These are phyloP conservation scores for Dufourea novaeangliae DNA, from an alignment of 1,140 invertebrate genomes.

Conservation along the genomic window DNA sequence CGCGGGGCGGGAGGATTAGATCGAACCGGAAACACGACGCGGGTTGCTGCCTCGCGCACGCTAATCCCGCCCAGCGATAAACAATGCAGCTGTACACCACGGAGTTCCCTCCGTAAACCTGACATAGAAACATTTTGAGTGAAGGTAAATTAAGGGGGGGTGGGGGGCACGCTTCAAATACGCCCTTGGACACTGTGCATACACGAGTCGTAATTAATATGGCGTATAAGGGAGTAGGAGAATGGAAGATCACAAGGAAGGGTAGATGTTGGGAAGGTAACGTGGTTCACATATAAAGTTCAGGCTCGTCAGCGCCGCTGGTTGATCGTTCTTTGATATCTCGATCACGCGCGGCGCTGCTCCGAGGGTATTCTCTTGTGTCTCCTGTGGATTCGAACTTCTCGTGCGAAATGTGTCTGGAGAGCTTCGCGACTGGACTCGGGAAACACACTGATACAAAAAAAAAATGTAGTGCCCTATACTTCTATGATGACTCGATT, in stretches of 20 bases:
- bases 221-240: conserved; percentile 3
- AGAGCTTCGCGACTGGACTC: background rate
- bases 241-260: conserved; percentile 18
- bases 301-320: background rate
- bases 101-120: conserved; percentile 53
- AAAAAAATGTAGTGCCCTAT: no score
- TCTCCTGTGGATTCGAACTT: background rate
- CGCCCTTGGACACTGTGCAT: conserved; percentile 42
- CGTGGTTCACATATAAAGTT: conserved; percentile 18
- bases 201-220: conserved; percentile 63
- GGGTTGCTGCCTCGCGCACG: conserved; percentile 44
- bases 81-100: conserved; percentile 44
- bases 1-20: conserved; percentile 15
- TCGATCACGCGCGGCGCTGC: background rate
- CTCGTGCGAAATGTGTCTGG: background rate
- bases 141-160: conserved; percentile 58
- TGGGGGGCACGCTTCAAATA: conserved; percentile 51
- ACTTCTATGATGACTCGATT: no score
- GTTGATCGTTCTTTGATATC: conserved; percentile 40
- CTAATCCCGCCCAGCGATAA: conserved; percentile 48
- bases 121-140: conserved; percentile 59
- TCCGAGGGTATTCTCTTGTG: background rate
- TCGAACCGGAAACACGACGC: conserved; percentile 34
- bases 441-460: no score
- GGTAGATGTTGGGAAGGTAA: conserved; percentile 41